Evolutionary conservation across 2,888 invertebrate species (phyloP).

Genomic region (Willowsia nigromaculata): DNA sequence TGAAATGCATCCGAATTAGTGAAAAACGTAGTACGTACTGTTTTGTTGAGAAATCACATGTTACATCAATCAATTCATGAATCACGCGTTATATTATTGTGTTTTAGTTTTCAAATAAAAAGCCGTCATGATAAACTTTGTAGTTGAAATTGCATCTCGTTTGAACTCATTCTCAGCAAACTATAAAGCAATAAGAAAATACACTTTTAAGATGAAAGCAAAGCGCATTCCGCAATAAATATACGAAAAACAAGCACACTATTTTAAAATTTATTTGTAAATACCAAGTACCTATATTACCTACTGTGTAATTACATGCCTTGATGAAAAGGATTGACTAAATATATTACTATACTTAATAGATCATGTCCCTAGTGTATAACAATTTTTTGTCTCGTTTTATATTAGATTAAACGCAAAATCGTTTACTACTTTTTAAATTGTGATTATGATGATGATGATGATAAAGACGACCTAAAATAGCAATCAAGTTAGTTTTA

Average conservation of each 20-base stretch:
- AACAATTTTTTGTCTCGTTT: background rate
- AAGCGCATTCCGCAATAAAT: background rate
- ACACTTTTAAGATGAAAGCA: background rate
- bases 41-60: background rate
- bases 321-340: background rate
- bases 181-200: background rate
- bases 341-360: background rate
- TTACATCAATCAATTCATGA: background rate
- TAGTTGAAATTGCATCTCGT: background rate
- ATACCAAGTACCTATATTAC: constrained; percentile 17
- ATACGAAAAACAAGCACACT: background rate
- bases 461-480: background rate
- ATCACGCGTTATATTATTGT: background rate
- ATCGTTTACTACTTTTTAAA: background rate
- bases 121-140: background rate
- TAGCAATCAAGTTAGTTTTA: background rate
- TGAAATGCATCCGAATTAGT: background rate
- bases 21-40: background rate
- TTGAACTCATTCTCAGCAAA: background rate
- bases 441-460: background rate
- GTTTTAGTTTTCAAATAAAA: background rate
- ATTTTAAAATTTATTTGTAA: background rate
- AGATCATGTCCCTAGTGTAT: background rate
- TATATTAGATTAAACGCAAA: background rate
- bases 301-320: background rate